Conservation (phyloP, 2,113 vertebrate species). For the Sporophila hypoxantha region DNA sequence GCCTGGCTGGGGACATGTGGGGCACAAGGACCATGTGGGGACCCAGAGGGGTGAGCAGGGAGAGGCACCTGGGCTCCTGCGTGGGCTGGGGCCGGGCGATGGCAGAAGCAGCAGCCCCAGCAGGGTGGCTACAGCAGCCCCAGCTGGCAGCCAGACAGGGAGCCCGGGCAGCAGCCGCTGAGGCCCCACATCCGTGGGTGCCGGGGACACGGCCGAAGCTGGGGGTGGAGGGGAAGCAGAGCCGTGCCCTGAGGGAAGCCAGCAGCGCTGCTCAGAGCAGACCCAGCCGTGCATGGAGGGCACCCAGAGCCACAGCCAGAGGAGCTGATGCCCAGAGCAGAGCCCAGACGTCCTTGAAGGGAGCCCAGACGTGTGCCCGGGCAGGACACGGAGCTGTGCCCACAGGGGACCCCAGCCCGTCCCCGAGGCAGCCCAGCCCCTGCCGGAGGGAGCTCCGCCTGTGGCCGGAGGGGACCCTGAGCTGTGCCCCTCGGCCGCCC, state of each 20-base stretch:
- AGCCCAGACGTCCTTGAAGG: background rate
- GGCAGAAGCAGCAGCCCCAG: background rate
- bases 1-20: background rate
- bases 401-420: background rate
- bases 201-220: background rate
- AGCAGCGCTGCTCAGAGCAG: background rate
- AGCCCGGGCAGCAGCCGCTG: background rate
- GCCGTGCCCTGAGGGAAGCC: background rate
- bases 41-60: background rate
- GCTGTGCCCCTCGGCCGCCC: background rate
- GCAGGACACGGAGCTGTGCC: background rate
- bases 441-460: background rate
- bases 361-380: too few species aligned
- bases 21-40: rapidly evolving
- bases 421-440: background rate
- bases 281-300: too few species aligned
- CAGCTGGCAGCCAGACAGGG: background rate
- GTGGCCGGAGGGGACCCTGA: background rate
- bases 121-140: background rate
- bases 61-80: background rate
- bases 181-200: rapidly evolving
- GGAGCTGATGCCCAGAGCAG: background rate
- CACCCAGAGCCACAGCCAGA: background rate
- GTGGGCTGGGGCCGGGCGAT: rapidly evolving
- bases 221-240: background rate